Evolutionary conservation across 2,113 vertebrate genomes (phyloP).

Genomic region (Heterotis niloticus): DNA sequence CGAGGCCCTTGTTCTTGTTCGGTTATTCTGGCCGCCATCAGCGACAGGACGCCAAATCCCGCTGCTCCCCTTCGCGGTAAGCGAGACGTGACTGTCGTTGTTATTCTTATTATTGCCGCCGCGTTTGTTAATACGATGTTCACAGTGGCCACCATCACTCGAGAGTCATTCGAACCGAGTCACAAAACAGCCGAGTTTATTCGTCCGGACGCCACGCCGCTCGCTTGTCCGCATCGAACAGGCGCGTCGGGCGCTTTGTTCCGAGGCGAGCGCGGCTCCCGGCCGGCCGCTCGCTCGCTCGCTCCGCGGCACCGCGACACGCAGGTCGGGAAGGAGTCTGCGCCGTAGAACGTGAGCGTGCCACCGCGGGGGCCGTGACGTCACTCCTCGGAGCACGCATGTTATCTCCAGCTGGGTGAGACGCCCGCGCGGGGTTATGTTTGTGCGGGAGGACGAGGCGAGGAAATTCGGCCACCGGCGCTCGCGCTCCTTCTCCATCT

Average conservation of each 20-base stretch:
- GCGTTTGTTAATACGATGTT: too few relatives aligned
- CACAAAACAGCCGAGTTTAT: background rate
- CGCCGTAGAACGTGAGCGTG: conserved; percentile 34
- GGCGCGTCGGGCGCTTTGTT: background rate
- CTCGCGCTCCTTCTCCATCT: conserved; percentile 19
- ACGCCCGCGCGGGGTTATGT: conserved; percentile 43
- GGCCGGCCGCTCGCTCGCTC: background rate
- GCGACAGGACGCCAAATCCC: too few relatives aligned
- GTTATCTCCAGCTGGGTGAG: conserved; percentile 45
- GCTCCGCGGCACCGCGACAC: background rate
- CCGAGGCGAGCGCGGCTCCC: background rate
- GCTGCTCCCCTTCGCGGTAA: too few relatives aligned
- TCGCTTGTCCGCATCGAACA: background rate
- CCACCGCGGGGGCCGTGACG: conserved; percentile 36
- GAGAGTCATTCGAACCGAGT: too few relatives aligned
- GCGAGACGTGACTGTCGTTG: too few relatives aligned
- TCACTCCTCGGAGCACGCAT: conserved; percentile 36
- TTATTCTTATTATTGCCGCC: too few relatives aligned
- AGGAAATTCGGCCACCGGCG: conserved; percentile 25
- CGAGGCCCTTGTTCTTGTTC: too few relatives aligned
- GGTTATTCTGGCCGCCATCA: too few relatives aligned
- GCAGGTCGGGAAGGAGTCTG: conserved; percentile 19
- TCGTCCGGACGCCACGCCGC: background rate
- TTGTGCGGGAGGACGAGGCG: conserved; percentile 29
- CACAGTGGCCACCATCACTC: too few relatives aligned